Base-by-base conservation (phyloP, 1,140 invertebrate genomes). In the Harpegnathos saltator region DNA sequence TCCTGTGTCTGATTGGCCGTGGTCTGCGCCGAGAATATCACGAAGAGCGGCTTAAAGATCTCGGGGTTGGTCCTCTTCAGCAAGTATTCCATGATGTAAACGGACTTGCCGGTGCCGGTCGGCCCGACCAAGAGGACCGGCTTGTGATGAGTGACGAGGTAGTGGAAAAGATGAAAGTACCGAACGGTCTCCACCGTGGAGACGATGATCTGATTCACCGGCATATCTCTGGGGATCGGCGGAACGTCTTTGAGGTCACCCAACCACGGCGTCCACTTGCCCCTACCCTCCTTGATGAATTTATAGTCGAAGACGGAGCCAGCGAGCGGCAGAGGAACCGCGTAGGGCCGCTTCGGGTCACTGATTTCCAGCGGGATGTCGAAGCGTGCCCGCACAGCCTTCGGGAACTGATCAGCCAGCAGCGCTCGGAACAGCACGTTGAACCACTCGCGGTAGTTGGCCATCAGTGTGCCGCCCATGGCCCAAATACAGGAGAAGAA, bases 1-100 rank as follows among this genome's bases (percentile, higher is more conserved):
- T 99, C 98, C 94, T 99, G 98, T 0, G 98, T 98, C 93, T 98
- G 97, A 95, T 98, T 98, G n/a, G 98, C 98, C 24, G 97, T 97
- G 0, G 98, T 99, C 95, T 99, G 98, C 0, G 98, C 98, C 0
- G 98, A 99, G 93, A 99, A 99, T 87, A 97, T 98, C 85, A 99
- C 96, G 83, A 98, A 97, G 0, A 98, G 92, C 0, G 98, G 97
- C 91, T 98, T 98, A 90, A 97, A 99, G 1, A 96, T 91, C 48
- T 96, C 96, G 1, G 96, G 96, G 91, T 99, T 96, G 69, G 97
- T 96, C 90, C 96, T 97, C 90, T 97, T 97, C 7, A 98, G 94
- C 62, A 99, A 92, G 90, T 97, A 99, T 90, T 99, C 97, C 94
- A 96, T 96, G 9, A 97, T 95, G 87, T 99, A 99, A 56, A 97